Base-by-base conservation (phyloP, 2,888 invertebrate genomes). In the Teleogryllus oceanicus region DNA sequence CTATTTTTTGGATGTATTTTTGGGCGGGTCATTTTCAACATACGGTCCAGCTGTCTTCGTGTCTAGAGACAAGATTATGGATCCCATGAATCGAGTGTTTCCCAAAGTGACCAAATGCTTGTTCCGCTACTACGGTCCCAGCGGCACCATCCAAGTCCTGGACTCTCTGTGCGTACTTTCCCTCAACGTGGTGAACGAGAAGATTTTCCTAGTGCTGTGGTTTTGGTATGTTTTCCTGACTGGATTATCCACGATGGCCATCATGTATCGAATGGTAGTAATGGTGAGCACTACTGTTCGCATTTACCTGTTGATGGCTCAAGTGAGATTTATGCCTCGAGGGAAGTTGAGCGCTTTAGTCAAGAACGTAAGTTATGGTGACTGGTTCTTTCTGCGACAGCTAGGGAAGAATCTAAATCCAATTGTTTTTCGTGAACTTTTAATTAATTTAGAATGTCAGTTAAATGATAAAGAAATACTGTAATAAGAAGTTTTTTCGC, bases 371-470 rank as follows among this genome's bases (percentile, higher is more conserved):
- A 84, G 85, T 80, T 82, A 91, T 81, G 93, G 93, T 0, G 94
- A 95, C 86, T 95, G 94, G 92, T 95, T 94, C 86, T 85, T 95
- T 62, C 87, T 95, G 13, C 91, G 93, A 85, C 91, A 93, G 85
- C 88, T 95, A 77, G 92, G 93, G 80, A 92, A 92, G 85, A 95
- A 95, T 86, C 90, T 94, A 83, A 93, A 93, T 85, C 92, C 92
- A 0, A 87, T 91, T 21, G 87, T 92, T 78, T 93, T 91, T 62
- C 62, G 62, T n/a, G 62, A 62, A 62, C 62, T 62, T 13, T n/a
- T 62, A 18, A 13, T 62, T n/a, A n/a, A 62, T n/a, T 62, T 62
- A n/a, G 62, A 62, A 62, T 13, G n/a, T 4, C 13, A 62, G 8
- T 4, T 62, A 13, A 62, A 62, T 62, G 62, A 62, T 10, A 62